phyloP scores from a whole-genome alignment of 2,797 vertebrate species.

The Malurus leucopterus region DNA sequence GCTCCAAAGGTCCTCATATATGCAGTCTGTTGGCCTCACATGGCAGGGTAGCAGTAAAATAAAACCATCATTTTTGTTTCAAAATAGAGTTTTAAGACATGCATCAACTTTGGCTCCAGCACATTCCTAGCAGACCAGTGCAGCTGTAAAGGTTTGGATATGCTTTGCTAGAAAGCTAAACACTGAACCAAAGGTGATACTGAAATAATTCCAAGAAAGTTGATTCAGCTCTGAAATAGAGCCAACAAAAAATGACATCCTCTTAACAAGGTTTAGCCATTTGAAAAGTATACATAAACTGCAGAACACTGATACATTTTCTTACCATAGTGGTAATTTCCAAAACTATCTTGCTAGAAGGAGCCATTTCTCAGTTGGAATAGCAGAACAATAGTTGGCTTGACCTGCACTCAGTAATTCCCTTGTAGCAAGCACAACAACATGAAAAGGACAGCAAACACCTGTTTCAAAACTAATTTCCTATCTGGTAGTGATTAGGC shows the following conservation, averaged over 20 bases:
- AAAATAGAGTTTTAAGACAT: not conserved
- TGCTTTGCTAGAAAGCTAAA: not conserved
- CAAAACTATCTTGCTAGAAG: not conserved
- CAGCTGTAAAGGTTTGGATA: not conserved
- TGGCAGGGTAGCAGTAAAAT: not conserved
- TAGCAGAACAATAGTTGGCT: not conserved
- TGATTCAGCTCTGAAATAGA: not conserved
- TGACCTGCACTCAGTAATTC: not conserved
- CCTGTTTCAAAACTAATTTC: constrained; percentile 6
- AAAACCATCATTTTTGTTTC: not conserved
- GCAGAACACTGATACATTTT: not conserved
- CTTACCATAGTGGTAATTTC: not conserved
- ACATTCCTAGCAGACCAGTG: not conserved
- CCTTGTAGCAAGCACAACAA: not conserved
- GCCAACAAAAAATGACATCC: not conserved
- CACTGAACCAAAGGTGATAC: not conserved
- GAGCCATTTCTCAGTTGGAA: not conserved
- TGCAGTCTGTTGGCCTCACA: not conserved
- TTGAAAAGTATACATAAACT: not conserved
- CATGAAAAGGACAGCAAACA: not conserved
- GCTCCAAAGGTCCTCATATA: not conserved
- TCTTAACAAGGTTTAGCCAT: not conserved
- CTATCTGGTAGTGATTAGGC: not conserved
- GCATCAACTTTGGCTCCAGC: not conserved
- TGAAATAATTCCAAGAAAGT: not conserved